A percentile compares a stretch with the other conserved stretches of the same genome.
Evolutionary conservation across 2,113 vertebrate species (phyloP).

Genomic region (Boulengeromyrus knoepffleri): DNA sequence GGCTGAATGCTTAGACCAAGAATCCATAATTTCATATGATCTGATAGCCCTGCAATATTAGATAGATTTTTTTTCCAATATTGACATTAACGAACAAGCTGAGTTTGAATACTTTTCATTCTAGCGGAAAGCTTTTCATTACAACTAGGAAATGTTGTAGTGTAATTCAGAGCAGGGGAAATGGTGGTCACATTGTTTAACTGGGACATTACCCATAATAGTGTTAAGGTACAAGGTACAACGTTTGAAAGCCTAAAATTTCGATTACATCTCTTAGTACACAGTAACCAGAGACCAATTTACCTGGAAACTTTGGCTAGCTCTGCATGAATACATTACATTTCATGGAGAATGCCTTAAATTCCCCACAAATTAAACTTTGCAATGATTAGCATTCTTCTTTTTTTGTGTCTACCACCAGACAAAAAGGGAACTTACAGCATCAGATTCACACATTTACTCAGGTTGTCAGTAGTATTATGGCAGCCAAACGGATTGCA

Average conservation of each 20-base stretch:
- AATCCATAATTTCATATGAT: constrained; percentile 93
- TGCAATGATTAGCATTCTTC: background rate
- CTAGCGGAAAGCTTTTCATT: constrained; percentile 30
- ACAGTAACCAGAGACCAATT: background rate
- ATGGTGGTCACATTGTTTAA: background rate
- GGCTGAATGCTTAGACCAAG: constrained; percentile 77
- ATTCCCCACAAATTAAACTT: background rate
- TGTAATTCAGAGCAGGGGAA: background rate
- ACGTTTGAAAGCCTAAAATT: background rate
- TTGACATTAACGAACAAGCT: constrained; percentile 81
- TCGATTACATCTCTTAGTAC: background rate
- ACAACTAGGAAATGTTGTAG: constrained; percentile 28
- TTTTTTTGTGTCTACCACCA: background rate
- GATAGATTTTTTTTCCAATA: constrained; percentile 77
- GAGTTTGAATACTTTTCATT: constrained; percentile 46
- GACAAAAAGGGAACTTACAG: background rate
- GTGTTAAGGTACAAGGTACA: background rate
- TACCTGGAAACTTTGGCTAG: background rate
- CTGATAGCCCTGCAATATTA: constrained; percentile 89
- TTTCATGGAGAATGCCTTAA: background rate
- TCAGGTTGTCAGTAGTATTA: background rate
- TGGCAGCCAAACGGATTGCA: constrained; percentile 23
- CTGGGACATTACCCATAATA: background rate
- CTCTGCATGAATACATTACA: background rate
- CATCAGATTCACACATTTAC: background rate